Evolutionary conservation across 2,888 invertebrate genomes (phyloP).

Genomic region (Ariolimax columbianus): DNA sequence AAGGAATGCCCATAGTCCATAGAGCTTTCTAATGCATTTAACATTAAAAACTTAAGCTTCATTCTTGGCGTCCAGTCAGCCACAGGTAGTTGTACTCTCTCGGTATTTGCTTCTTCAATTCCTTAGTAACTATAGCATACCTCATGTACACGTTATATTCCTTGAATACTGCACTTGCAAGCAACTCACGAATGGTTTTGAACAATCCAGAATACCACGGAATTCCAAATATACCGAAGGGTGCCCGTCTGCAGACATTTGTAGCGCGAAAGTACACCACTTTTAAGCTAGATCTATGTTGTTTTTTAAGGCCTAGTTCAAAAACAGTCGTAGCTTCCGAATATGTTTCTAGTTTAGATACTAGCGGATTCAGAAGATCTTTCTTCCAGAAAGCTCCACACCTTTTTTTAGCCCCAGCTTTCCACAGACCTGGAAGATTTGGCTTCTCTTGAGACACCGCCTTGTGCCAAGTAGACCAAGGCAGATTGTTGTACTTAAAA

Average conservation of each 20-base stretch:
- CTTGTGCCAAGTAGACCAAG: constrained; percentile 67
- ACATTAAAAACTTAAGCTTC: background rate
- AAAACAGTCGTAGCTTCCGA: background rate
- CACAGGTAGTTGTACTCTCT: constrained; percentile 13
- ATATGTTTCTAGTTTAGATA: constrained; percentile 1
- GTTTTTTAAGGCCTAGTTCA: constrained; percentile 3
- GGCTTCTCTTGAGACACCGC: constrained; percentile 47
- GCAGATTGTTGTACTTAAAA: constrained; percentile 57
- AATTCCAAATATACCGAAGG: background rate
- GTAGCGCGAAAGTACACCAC: background rate
- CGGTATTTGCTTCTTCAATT: background rate
- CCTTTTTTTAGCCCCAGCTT: background rate
- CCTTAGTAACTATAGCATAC: constrained; percentile 51
- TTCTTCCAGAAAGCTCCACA: background rate
- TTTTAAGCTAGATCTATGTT: background rate
- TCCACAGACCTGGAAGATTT: constrained; percentile 7
- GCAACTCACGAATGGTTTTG: constrained; percentile 40
- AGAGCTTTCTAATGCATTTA: background rate
- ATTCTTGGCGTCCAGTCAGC: background rate
- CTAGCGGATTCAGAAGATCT: constrained; percentile 1
- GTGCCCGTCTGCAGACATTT: background rate
- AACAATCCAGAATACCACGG: constrained; percentile 42
- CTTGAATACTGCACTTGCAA: constrained; percentile 54
- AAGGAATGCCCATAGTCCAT: background rate
- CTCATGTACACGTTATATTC: constrained; percentile 61